Base-by-base conservation (phyloP, 2,888 invertebrate species). In the Leptarthrus brevirostris region DNA sequence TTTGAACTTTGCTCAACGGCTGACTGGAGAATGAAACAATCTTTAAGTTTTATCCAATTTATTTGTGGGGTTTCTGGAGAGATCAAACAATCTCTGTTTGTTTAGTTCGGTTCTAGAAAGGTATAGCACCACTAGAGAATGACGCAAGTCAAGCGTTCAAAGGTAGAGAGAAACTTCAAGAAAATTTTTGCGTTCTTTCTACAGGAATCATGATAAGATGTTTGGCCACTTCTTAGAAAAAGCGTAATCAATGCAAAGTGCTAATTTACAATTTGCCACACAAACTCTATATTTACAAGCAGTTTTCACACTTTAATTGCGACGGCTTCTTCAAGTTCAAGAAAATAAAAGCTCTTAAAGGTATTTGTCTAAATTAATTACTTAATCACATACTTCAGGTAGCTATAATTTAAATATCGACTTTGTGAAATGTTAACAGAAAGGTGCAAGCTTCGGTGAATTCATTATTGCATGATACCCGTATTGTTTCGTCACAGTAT, bases 1-100 rank as follows among this genome's bases (percentile, higher is more conserved):
- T 49, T 49, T 49, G 49, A 49, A 49, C 49, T 49, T 49, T 49
- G 49, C 12, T 49, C 49, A 49, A 49, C n/a, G n/a, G n/a, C 3
- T 14, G 47, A 4, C 16, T 47, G 16, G 47, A 12, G 6, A 47
- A 47, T 14, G 12, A 16, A 8, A 47, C 47, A 12, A 30, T 8
- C 8, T 30, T 3, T 3, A 30, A 30, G 30, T 14, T 47, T 12
- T 47, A 12, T 47, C 16, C 47, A 12, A 12, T 4, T 8, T 47
- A 16, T 47, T 47, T 47, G 12, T 12, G 4, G n/a, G 47, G 47
- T 47, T 14, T 14, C n/a, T 47, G 12, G 47, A 16, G 47, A 47
- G 3, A 30, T 30, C 30, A 30, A 30, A 30, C 30, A 30, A 8
- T 5, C 3, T 5, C 3, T 3, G 8, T 8, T 30, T 30, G 30